Conservation (phyloP, 2,888 invertebrate species). For the Lottia gigantea region DNA sequence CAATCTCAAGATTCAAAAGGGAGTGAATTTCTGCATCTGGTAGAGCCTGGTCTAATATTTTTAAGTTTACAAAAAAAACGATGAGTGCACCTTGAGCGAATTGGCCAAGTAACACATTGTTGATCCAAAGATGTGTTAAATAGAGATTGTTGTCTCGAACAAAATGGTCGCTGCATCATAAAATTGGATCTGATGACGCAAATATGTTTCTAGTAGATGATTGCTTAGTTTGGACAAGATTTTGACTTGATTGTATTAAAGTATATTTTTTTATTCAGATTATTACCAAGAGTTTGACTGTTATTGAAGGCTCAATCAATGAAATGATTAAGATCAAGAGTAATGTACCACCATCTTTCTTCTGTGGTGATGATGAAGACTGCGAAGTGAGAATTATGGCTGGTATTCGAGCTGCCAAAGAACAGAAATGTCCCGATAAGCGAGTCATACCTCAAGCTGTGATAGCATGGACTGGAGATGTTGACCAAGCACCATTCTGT, state of each 20-base stretch:
- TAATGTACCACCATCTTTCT: slow-evolving; percentile 32
- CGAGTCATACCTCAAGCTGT: slow-evolving; percentile 28
- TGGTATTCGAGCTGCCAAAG: slow-evolving; percentile 30
- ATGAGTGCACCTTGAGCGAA: too few relatives aligned
- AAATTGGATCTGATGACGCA: too few relatives aligned
- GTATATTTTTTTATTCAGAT: slow-evolving; percentile 5
- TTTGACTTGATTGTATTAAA: too few relatives aligned
- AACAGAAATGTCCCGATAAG: slow-evolving; percentile 36
- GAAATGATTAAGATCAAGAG: slow-evolving; percentile 24
- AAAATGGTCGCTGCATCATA: too few relatives aligned
- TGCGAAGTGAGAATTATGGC: slow-evolving; percentile 35
- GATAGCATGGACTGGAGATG: slow-evolving; percentile 16
- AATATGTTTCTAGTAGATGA: too few relatives aligned
- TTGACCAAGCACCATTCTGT: slow-evolving; percentile 31
- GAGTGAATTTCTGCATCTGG: not conserved
- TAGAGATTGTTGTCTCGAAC: too few relatives aligned
- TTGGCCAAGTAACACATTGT: too few relatives aligned
- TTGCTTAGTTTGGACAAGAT: too few relatives aligned
- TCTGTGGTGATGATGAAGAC: slow-evolving; percentile 28
- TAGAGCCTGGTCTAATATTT: too few relatives aligned
- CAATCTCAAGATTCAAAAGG: not conserved
- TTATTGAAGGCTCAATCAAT: slow-evolving; percentile 31
- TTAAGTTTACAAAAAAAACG: too few relatives aligned
- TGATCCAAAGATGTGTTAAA: too few relatives aligned
- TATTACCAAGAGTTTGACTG: slow-evolving; percentile 18